phyloP scores from a whole-genome alignment of 1,140 invertebrate species.

The Bombus impatiens region DNA sequence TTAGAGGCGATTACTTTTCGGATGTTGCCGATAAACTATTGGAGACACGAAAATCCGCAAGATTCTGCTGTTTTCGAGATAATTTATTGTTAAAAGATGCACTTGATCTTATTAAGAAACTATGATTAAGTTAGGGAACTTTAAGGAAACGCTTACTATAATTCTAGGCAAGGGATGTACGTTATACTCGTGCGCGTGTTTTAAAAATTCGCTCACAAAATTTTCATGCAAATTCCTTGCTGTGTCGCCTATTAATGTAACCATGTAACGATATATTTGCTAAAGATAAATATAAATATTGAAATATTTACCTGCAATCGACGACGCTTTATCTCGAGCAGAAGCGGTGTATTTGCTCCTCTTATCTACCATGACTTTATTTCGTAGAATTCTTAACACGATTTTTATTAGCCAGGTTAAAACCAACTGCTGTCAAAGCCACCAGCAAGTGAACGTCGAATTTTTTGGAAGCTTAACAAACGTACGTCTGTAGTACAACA shows the following conservation, averaged over 20 bases:
- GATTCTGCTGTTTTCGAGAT: neutral
- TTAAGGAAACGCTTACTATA: conserved; percentile 9
- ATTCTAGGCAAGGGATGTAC: conserved; percentile 44
- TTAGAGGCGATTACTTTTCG: conserved; percentile 5
- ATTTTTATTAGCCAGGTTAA: neutral
- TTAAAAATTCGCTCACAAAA: conserved; percentile 59
- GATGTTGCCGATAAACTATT: neutral
- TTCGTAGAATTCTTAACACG: neutral
- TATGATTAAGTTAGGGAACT: neutral
- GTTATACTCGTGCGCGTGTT: conserved; percentile 38
- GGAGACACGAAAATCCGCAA: neutral
- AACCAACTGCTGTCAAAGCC: neutral
- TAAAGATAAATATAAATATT: neutral
- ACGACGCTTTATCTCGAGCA: conserved; percentile 15
- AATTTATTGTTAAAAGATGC: neutral
- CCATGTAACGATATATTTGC: no score
- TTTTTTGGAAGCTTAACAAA: neutral
- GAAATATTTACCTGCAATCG: conserved; percentile 7
- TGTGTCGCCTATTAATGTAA: conserved; percentile 6
- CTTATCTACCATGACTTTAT: conserved; percentile 20
- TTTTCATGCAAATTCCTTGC: conserved; percentile 31
- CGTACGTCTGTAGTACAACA: neutral
- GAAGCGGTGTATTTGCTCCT: conserved; percentile 30
- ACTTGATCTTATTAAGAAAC: neutral
- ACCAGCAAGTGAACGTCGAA: neutral